phyloP scores from a whole-genome alignment of 2,113 vertebrate genomes.

The Podarcis raffonei region DNA sequence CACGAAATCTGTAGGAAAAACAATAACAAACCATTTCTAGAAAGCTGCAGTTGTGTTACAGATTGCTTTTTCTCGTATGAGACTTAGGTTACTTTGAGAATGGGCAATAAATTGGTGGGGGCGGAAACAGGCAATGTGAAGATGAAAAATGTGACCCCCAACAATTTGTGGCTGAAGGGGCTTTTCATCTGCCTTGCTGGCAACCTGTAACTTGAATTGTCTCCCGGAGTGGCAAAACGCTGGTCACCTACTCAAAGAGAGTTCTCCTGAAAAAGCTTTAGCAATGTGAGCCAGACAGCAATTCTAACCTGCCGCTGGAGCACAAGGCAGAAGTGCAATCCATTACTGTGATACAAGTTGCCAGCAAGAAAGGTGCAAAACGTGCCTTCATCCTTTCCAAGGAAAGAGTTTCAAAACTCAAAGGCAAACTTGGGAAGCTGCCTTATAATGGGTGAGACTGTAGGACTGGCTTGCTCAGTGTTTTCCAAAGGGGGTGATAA shows the following conservation, averaged over 20 bases:
- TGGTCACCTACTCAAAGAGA: not conserved
- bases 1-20: conserved; percentile 62
- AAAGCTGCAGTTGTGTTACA: conserved; percentile 58
- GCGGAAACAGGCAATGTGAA: not conserved
- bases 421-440: not conserved
- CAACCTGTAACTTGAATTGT: not conserved
- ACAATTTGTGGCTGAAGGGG: not conserved
- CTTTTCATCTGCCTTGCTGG: not conserved
- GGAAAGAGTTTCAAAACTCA: not conserved
- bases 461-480: too few species aligned
- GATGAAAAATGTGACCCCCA: conserved; percentile 36
- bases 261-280: not conserved
- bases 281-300: not conserved
- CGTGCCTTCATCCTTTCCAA: not conserved
- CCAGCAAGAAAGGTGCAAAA: not conserved
- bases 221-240: not conserved
- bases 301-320: not conserved
- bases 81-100: conserved; percentile 50
- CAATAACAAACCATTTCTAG: conserved; percentile 51
- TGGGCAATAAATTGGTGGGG: conserved; percentile 58
- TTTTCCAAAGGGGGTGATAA: too few species aligned
- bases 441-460: too few species aligned
- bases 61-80: conserved; percentile 68
- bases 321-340: not conserved
- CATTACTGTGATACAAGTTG: not conserved